Base-by-base conservation (phyloP, 2,113 vertebrate genomes). In the Cryptoleucopteryx plumbea region DNA sequence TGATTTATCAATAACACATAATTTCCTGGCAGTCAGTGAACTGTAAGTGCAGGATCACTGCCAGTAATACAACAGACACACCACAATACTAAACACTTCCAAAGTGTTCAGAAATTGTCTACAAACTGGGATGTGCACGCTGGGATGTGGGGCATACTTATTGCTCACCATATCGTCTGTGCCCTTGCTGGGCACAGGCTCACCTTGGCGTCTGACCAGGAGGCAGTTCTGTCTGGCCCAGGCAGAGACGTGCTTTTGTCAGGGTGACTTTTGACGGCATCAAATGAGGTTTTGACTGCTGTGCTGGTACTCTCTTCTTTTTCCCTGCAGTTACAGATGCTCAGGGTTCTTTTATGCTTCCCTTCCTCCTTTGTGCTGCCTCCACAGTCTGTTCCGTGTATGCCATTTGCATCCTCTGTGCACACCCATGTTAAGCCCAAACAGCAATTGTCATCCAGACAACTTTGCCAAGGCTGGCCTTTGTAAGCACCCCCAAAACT, bases 151-250 rank as follows among this genome's bases (percentile, higher is more conserved):
- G 16, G 10, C 52, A 48, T 13, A 14, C 3, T 36, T 66, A 20
- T 11, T n/a, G 65, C n/a, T 70, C 16, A 23, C 11, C 3, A 4
- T 2, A 0, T 4, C 7, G 23, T 38, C 42, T 52, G 68, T 52
- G 13, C 29, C 31, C 26, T 81, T 3, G 3, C n/a, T 65, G 50
- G 48, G 26, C 22, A 25, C 9, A 17, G 50, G 26, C 23, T 65
- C 16, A 26, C n/a, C 17, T 59, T 0, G 0, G 59, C 31, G 7
- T 32, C 16, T 79, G 72, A 16, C 16, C 26, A 32, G 22, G 19
- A 36, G n/a, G 26, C 71, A 73, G 53, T 25, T 93, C 42, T 75
- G 1, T 27, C 66, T 58, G 21, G 12, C 11, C 11, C 16, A 21
- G 22, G 32, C 18, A 58, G 78, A 62, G 34, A 29, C 3, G 3